Percentiles rank a stretch among this genome's conserved stretches.
Evolutionary conservation across 2,113 vertebrate genomes (phyloP).

Genomic region (Semnopithecus entellus): DNA sequence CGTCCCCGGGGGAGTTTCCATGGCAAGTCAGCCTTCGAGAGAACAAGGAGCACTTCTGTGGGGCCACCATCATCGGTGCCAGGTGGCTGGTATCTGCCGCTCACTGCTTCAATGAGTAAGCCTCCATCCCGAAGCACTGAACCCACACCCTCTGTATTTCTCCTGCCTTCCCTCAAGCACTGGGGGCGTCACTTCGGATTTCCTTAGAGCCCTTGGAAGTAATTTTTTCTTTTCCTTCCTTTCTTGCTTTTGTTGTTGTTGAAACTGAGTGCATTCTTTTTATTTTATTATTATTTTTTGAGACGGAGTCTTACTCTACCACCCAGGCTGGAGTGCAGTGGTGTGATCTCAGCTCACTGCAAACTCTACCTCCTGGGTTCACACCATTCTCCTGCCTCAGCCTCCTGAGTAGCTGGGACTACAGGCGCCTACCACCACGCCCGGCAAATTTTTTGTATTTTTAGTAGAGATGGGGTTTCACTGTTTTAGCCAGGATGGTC

Average conservation of each 20-base stretch:
- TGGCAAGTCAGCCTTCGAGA: slow-evolving; percentile 96
- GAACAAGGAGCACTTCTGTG: slow-evolving; percentile 90
- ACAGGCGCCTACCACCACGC: rapidly evolving
- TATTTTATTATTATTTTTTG: not conserved
- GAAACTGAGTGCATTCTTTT: not conserved
- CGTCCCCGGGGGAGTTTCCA: slow-evolving; percentile 91
- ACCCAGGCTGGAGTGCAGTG: not conserved
- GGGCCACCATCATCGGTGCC: slow-evolving; percentile 88
- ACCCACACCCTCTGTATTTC: not conserved
- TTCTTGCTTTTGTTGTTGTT: not conserved
- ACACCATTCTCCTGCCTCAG: not conserved
- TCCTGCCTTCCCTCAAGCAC: rapidly evolving
- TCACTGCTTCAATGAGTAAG: slow-evolving; percentile 95
- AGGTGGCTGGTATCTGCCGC: slow-evolving; percentile 95
- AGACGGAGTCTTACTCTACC: not conserved
- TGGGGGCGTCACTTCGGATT: rapidly evolving
- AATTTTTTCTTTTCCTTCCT: no score
- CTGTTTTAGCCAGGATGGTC: no score
- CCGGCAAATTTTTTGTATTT: rapidly evolving
- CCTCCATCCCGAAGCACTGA: rapidly evolving
- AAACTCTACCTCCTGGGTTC: rapidly evolving
- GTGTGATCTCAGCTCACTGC: rapidly evolving
- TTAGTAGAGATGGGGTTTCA: no score
- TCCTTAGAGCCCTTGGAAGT: not conserved
- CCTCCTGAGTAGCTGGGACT: not conserved